These are phyloP conservation scores for Labeo rohita DNA, from an alignment of 2,113 vertebrate species.

Conservation along the genomic window DNA sequence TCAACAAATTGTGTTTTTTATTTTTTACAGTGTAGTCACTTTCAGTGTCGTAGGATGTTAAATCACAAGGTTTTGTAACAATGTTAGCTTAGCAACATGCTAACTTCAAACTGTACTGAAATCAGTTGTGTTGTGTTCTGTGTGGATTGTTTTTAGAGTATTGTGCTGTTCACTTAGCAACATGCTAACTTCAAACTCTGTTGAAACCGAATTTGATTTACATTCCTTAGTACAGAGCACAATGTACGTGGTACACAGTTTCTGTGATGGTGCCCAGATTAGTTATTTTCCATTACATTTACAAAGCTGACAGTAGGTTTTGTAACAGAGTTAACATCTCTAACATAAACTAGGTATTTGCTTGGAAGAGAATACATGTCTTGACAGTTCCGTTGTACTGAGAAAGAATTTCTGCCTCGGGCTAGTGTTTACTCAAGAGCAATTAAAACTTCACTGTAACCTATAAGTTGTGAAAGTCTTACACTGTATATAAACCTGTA, in stretches of 20 bases:
- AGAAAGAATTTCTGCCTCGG: neutral
- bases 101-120: too few species aligned
- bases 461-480: conserved; percentile 44
- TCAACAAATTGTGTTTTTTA: too few species aligned
- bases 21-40: too few species aligned
- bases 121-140: too few species aligned
- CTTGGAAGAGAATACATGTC: neutral
- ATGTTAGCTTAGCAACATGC: too few species aligned
- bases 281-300: neutral
- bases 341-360: neutral
- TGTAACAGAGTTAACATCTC: neutral
- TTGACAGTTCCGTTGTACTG: conserved; percentile 2
- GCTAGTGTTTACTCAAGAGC: conserved; percentile 5
- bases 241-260: neutral
- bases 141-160: too few species aligned
- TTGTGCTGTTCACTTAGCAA: neutral
- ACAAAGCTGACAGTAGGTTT: neutral
- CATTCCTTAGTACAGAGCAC: neutral
- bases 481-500: conserved; percentile 23
- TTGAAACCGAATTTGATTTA: neutral
- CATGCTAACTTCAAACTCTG: neutral
- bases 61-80: too few species aligned
- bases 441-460: conserved; percentile 26
- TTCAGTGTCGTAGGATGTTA: too few species aligned
- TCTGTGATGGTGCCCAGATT: neutral